phyloP scores from a whole-genome alignment of 2,888 invertebrate genomes.

The Amphiduros pacificus region DNA sequence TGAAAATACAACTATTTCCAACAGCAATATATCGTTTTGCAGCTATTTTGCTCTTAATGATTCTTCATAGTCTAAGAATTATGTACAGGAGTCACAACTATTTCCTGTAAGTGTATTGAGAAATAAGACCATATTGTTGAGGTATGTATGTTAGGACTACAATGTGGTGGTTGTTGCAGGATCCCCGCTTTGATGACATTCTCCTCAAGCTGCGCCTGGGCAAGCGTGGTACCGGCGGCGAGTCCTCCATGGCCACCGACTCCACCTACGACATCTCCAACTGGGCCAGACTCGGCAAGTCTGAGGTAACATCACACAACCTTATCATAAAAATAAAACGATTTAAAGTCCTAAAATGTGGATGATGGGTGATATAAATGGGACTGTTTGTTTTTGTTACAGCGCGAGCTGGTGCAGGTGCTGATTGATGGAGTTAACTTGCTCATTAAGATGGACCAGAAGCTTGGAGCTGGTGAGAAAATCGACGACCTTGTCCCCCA shows the following conservation, averaged over 20 bases:
- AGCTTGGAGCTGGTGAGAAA: constrained; percentile 21
- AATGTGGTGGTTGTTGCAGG: too few relatives aligned
- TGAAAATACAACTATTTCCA: too few relatives aligned
- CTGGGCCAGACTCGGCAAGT: constrained; percentile 29
- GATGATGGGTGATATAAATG: background rate
- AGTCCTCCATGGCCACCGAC: constrained; percentile 29
- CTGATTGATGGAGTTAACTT: constrained; percentile 25
- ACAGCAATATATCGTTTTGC: too few relatives aligned
- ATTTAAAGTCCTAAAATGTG: background rate
- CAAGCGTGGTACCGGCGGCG: constrained; percentile 33
- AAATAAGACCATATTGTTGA: too few relatives aligned
- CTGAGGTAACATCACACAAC: constrained; percentile 22
- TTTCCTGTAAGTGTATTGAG: too few relatives aligned
- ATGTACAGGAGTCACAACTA: too few relatives aligned
- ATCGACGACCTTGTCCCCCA: constrained; percentile 28
- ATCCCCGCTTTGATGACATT: constrained; percentile 27
- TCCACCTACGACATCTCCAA: constrained; percentile 31
- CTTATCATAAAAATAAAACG: background rate
- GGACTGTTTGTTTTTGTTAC: constrained; percentile 1
- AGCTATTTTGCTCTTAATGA: too few relatives aligned
- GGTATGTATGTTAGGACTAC: too few relatives aligned
- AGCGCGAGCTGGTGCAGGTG: constrained; percentile 29
- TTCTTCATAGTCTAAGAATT: too few relatives aligned
- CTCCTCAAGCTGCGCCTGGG: constrained; percentile 26
- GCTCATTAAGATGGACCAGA: constrained; percentile 27